phyloP scores from a whole-genome alignment of 2,113 vertebrate species.

The Cricetomys ansorgei region DNA sequence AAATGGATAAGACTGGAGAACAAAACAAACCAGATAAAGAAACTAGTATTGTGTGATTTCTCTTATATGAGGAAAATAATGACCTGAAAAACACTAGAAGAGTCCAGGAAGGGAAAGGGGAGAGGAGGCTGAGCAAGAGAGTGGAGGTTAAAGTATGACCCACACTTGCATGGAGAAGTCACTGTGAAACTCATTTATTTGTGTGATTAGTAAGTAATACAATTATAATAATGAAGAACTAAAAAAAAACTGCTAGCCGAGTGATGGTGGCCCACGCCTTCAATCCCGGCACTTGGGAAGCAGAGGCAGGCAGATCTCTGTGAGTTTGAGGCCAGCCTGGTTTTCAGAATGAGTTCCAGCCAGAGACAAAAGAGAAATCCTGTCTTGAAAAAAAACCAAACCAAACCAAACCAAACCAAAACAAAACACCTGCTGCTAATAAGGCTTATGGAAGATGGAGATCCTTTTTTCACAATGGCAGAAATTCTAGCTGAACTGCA shows the following conservation, averaged over 20 bases:
- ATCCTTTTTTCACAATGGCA: neutral
- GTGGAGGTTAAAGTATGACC: neutral
- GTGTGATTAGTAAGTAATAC: neutral
- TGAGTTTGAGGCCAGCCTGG: too few relatives aligned
- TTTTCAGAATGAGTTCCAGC: too few relatives aligned
- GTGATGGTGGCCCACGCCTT: too few relatives aligned
- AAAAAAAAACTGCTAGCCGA: too few relatives aligned
- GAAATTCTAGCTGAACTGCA: neutral
- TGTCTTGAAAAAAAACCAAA: too few relatives aligned
- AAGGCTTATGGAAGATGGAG: neutral
- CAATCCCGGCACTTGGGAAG: too few relatives aligned
- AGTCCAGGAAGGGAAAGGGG: neutral
- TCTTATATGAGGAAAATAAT: neutral
- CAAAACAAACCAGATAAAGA: neutral
- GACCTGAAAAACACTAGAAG: neutral
- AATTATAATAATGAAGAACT: neutral
- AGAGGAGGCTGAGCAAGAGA: neutral
- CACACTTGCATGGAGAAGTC: neutral
- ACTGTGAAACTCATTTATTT: neutral
- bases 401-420: too few relatives aligned
- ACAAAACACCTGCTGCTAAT: neutral
- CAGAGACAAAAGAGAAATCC: too few relatives aligned
- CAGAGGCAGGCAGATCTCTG: too few relatives aligned
- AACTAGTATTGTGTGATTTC: neutral
- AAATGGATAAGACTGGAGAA: neutral